Conservation (phyloP, 1,140 invertebrate genomes). For the Stenopsyche tienmushanensis region DNA sequence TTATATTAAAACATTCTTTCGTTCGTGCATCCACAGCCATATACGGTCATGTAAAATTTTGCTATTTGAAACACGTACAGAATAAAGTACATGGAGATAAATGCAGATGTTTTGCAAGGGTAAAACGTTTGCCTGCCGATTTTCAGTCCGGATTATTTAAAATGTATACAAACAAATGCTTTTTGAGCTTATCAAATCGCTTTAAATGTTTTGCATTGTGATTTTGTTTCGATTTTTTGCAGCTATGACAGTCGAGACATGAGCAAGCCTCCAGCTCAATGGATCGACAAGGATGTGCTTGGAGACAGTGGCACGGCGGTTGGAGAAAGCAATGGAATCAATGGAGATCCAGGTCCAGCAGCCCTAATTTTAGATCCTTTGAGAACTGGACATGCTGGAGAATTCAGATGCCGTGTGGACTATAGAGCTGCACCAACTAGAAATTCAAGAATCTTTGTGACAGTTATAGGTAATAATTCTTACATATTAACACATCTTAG, state of each 20-base stretch:
- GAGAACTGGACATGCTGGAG: slow-evolving; percentile 68
- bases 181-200: too few species aligned
- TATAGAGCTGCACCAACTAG: slow-evolving; percentile 79
- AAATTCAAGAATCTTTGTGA: slow-evolving; percentile 75
- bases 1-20: too few species aligned
- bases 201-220: too few species aligned
- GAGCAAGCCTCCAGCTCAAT: slow-evolving; percentile 70
- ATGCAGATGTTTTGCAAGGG: too few species aligned
- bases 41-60: too few species aligned
- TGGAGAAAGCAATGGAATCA: slow-evolving; percentile 60
- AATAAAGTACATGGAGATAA: too few species aligned
- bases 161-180: too few species aligned
- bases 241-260: slow-evolving; percentile 78
- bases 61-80: too few species aligned
- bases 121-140: too few species aligned
- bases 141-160: too few species aligned
- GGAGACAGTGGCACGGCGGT: slow-evolving; percentile 64
- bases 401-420: slow-evolving; percentile 79
- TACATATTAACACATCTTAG: too few species aligned
- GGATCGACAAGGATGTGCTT: slow-evolving; percentile 63
- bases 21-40: too few species aligned
- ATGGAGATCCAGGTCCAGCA: slow-evolving; percentile 69
- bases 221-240: slow-evolving; percentile 44
- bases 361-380: slow-evolving; percentile 74
- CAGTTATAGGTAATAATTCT: slow-evolving; percentile 69